These are phyloP conservation scores for Drosophila erecta DNA, from an alignment of 1,140 invertebrate species.

Conservation along the genomic window DNA sequence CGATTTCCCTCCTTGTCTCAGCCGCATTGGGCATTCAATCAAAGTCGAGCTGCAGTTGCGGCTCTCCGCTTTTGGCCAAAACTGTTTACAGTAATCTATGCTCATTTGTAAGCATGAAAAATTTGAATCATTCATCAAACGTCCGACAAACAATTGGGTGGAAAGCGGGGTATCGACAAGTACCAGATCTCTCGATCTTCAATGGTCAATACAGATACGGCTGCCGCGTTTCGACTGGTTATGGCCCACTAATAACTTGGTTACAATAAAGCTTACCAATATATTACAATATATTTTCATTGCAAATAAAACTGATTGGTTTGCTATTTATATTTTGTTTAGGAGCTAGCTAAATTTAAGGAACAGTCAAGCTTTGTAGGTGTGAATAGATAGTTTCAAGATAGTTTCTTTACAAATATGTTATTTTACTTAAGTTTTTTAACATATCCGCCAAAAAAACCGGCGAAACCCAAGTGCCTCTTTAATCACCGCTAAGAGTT, in stretches of 20 bases:
- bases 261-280: neutral
- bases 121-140: constrained; percentile 74
- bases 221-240: neutral
- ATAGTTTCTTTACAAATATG: no score
- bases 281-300: no score
- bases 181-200: constrained; percentile 38
- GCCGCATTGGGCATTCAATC: constrained; percentile 64
- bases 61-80: constrained; percentile 61
- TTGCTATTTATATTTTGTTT: no score
- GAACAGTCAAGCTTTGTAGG: no score
- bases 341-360: no score
- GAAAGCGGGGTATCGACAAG: constrained; percentile 9
- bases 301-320: no score
- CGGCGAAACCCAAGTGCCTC: no score
- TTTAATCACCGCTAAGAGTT: neutral
- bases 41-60: constrained; percentile 53
- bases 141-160: neutral
- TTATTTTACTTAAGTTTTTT: no score
- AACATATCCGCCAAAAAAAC: no score
- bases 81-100: constrained; percentile 75
- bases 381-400: no score
- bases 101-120: constrained; percentile 81
- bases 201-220: constrained; percentile 11
- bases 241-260: constrained; percentile 12
- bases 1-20: constrained; percentile 25